phyloP scores from a whole-genome alignment of 2,797 vertebrate genomes.

The Platyrinchus mystaceus region DNA sequence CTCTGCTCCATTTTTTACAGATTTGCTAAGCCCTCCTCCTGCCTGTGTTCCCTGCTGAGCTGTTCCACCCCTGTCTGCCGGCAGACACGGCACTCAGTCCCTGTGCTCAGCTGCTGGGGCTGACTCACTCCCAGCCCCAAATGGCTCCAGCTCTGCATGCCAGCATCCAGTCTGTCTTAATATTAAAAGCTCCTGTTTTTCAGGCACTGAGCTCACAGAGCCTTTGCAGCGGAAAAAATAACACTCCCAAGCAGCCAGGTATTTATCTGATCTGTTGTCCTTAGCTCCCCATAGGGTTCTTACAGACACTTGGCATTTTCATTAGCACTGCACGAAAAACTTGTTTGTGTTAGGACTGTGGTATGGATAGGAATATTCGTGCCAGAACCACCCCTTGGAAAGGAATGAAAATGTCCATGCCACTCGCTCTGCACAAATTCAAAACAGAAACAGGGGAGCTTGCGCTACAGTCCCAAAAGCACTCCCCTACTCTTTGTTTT shows the following conservation, averaged over 20 bases:
- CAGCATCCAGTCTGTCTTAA: constrained; percentile 2
- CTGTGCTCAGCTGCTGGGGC: background rate
- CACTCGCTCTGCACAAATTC: background rate
- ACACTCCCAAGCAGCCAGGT: constrained; percentile 50
- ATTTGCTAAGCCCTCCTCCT: background rate
- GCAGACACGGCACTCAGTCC: background rate
- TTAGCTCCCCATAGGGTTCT: constrained; percentile 19
- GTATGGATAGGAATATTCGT: background rate
- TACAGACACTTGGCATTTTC: constrained; percentile 40
- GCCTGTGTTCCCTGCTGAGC: background rate
- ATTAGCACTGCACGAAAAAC: constrained; percentile 45
- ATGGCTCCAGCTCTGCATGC: background rate
- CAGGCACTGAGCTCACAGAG: constrained; percentile 39
- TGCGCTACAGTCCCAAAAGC: background rate
- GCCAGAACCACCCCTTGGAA: constrained; percentile 54
- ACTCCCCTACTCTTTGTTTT: background rate
- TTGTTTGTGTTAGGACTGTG: constrained; percentile 43
- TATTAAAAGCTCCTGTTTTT: constrained; percentile 29
- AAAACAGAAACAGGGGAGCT: constrained; percentile 24
- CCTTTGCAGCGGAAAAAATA: constrained; percentile 33
- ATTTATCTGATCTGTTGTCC: constrained; percentile 52
- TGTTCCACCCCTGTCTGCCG: background rate
- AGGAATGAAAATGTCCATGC: constrained; percentile 18
- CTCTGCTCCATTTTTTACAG: background rate
- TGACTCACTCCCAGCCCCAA: constrained; percentile 25